A percentile compares a stretch with the other conserved stretches of the same genome.
Conservation (phyloP, 2,888 invertebrate species). For the Zhuqinia jingwanae region DNA sequence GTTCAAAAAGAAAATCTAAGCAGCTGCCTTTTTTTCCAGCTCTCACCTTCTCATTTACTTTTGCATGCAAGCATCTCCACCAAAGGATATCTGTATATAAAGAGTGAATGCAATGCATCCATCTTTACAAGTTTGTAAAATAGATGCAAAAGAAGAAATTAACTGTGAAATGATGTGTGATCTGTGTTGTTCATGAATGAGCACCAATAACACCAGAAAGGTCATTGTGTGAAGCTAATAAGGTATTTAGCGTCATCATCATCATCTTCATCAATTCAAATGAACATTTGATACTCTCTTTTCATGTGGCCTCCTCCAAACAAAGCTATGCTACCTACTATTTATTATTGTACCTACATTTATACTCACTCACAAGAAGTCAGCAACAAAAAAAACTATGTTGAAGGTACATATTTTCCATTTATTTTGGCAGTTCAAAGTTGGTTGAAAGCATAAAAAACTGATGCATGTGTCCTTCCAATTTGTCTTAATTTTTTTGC, state of each 20-base stretch:
- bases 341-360: background rate
- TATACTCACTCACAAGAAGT: background rate
- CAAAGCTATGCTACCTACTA: too few relatives aligned
- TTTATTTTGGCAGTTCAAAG: too few relatives aligned
- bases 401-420: too few relatives aligned
- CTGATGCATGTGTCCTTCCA: too few relatives aligned
- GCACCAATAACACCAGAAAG: conserved; percentile 32
- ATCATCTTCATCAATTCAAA: conserved; percentile 13
- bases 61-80: conserved; percentile 46
- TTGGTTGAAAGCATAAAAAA: too few relatives aligned
- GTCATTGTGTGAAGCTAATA: conserved; percentile 47
- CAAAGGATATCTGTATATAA: too few relatives aligned
- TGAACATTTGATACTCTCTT: conserved; percentile 14
- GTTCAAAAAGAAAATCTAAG: conserved; percentile 29
- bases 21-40: too few relatives aligned
- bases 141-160: conserved; percentile 17
- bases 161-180: conserved; percentile 22
- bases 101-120: too few relatives aligned
- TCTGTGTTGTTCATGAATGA: conserved; percentile 14
- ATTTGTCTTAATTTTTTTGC: too few relatives aligned
- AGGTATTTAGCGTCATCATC: conserved; percentile 47
- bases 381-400: too few relatives aligned
- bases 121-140: too few relatives aligned
- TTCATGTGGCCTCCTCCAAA: conserved; percentile 17
- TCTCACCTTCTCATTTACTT: conserved; percentile 27